These are phyloP conservation scores for Hippolais icterina DNA, from an alignment of 2,113 vertebrate species.

Conservation along the genomic window DNA sequence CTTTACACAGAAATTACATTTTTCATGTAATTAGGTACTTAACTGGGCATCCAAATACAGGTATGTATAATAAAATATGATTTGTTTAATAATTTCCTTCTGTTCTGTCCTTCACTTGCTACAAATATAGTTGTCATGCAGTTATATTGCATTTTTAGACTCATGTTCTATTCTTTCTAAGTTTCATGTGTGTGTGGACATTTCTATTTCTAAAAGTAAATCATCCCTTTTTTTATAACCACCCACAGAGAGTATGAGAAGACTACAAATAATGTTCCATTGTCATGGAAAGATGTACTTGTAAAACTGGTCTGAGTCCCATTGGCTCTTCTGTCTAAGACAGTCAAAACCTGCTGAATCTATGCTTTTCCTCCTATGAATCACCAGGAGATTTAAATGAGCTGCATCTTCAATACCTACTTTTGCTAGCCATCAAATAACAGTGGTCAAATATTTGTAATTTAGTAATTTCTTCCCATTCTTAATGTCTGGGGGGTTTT, in stretches of 20 bases:
- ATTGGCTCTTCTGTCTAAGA: background rate
- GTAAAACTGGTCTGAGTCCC: background rate
- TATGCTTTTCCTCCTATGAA: background rate
- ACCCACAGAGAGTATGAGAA: background rate
- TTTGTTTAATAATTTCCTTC: slow-evolving; percentile 14
- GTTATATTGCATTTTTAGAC: background rate
- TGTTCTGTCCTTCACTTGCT: background rate
- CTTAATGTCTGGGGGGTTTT: background rate
- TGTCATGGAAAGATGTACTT: background rate
- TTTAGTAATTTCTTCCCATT: background rate
- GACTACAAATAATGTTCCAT: background rate
- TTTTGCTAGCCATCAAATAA: background rate
- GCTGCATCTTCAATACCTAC: background rate
- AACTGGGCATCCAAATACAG: slow-evolving; percentile 32
- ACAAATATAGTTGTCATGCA: background rate
- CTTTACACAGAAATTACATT: slow-evolving; percentile 19
- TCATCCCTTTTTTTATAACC: background rate
- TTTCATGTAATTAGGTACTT: slow-evolving; percentile 50
- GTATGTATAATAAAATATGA: background rate
- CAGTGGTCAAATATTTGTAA: background rate
- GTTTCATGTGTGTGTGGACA: background rate
- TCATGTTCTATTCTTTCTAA: background rate
- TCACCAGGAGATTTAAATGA: background rate
- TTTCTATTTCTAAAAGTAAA: background rate
- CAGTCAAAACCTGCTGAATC: background rate